These are phyloP conservation scores for Aix galericulata DNA, from an alignment of 2,113 vertebrate genomes.

Conservation along the genomic window DNA sequence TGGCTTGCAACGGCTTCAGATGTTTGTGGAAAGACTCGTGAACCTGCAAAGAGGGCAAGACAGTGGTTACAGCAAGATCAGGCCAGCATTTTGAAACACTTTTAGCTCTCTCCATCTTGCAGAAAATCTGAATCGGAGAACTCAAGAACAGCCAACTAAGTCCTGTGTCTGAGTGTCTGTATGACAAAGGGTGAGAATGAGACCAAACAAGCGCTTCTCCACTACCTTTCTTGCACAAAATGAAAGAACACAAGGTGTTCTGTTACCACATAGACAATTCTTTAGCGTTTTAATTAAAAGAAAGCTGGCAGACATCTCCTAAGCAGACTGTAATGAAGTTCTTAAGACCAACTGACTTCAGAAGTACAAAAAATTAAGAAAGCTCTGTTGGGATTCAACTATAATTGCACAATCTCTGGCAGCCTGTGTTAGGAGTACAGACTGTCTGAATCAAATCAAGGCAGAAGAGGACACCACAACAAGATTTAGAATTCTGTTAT, in stretches of 20 bases:
- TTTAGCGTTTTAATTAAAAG: background rate
- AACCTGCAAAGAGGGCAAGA: conserved; percentile 78
- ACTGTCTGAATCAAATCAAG: background rate
- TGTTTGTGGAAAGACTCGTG: conserved; percentile 93
- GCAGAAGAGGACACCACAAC: background rate
- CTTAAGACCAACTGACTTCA: background rate
- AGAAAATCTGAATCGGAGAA: background rate
- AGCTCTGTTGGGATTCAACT: background rate
- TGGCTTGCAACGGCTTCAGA: conserved; percentile 91
- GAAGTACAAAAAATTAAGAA: background rate
- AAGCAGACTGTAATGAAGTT: background rate
- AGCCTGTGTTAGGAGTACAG: background rate
- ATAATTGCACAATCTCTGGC: background rate
- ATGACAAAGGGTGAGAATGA: background rate
- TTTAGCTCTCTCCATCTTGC: background rate
- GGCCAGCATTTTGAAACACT: background rate
- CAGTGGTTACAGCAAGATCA: background rate
- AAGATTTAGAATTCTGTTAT: background rate
- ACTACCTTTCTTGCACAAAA: background rate
- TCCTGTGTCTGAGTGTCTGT: background rate
- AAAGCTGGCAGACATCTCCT: background rate
- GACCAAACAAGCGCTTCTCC: background rate
- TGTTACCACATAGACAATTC: background rate
- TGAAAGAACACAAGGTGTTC: background rate
- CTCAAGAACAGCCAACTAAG: background rate